phyloP scores from a whole-genome alignment of 2,797 vertebrate species.

The Phoxinus dragarum region DNA sequence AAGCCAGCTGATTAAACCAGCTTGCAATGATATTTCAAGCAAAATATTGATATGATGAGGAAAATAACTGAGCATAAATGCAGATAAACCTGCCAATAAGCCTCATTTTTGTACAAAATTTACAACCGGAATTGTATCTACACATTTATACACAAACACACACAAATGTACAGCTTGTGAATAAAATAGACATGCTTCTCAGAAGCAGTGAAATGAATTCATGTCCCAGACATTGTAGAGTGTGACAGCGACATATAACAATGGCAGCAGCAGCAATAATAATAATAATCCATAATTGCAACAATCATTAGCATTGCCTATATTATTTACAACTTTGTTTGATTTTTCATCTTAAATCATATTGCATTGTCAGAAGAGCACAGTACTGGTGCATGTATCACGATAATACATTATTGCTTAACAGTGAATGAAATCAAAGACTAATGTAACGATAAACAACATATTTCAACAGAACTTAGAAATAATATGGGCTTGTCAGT shows the following conservation, averaged over 20 bases:
- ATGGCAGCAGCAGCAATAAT: conserved; percentile 56
- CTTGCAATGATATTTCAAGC: conserved; percentile 39
- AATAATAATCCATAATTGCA: conserved; percentile 55
- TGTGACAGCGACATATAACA: conserved; percentile 60
- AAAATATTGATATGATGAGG: conserved; percentile 45
- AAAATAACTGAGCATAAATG: conserved; percentile 39
- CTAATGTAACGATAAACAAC: neutral
- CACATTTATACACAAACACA: conserved; percentile 50
- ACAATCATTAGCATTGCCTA: neutral
- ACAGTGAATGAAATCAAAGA: neutral
- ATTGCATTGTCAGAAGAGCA: conserved; percentile 10
- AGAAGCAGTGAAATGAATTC: conserved; percentile 90
- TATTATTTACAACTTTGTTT: conserved; percentile 13
- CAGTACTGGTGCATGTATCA: conserved; percentile 1
- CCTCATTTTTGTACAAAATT: conserved; percentile 57
- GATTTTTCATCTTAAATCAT: neutral
- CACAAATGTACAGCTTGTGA: conserved; percentile 76
- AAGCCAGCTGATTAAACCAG: conserved; percentile 40
- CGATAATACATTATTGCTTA: conserved; percentile 31
- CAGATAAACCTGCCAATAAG: conserved; percentile 50
- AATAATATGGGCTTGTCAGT: conserved; percentile 25
- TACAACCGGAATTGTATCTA: conserved; percentile 49
- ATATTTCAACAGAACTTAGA: conserved; percentile 27
- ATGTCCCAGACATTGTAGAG: conserved; percentile 88
- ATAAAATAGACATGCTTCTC: conserved; percentile 85